Evolutionary conservation across 2,113 vertebrate species (phyloP).

Genomic region (Oncorhynchus clarkii): DNA sequence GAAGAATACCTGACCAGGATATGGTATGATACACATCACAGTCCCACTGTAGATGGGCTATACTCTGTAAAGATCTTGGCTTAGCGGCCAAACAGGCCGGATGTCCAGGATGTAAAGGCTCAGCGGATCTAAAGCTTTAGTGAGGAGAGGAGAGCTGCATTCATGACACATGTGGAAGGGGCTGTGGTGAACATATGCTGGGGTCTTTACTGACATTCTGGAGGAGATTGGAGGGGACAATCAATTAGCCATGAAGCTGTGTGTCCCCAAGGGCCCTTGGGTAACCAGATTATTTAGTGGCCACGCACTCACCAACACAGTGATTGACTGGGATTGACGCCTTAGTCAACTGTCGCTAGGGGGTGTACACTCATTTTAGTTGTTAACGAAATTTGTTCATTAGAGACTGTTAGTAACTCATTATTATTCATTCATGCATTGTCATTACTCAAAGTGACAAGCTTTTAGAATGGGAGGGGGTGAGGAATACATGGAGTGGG

Average conservation of each 20-base stretch:
- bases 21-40: neutral
- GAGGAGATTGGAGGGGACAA: conserved; percentile 54
- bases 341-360: conserved; percentile 19
- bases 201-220: conserved; percentile 64
- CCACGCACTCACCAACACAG: conserved; percentile 34
- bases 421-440: neutral
- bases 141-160: conserved; percentile 41
- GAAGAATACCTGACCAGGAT: conserved; percentile 7
- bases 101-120: conserved; percentile 68
- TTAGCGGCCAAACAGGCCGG: conserved; percentile 57
- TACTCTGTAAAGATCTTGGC: conserved; percentile 56
- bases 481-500: neutral
- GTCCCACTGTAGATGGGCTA: conserved; percentile 30
- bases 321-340: conserved; percentile 41
- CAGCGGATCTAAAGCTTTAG: conserved; percentile 71
- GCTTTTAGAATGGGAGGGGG: neutral
- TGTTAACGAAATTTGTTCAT: neutral
- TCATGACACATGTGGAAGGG: conserved; percentile 55
- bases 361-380: neutral
- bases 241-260: conserved; percentile 66
- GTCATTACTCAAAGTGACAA: neutral
- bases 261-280: conserved; percentile 33
- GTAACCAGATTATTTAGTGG: conserved; percentile 48
- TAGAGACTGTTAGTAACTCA: neutral
- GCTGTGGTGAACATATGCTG: conserved; percentile 60